Evolutionary conservation across 1,140 invertebrate genomes (phyloP), one percentile per base, ranked within the genome.

Genomic region (Harlomillsia oculata): DNA sequence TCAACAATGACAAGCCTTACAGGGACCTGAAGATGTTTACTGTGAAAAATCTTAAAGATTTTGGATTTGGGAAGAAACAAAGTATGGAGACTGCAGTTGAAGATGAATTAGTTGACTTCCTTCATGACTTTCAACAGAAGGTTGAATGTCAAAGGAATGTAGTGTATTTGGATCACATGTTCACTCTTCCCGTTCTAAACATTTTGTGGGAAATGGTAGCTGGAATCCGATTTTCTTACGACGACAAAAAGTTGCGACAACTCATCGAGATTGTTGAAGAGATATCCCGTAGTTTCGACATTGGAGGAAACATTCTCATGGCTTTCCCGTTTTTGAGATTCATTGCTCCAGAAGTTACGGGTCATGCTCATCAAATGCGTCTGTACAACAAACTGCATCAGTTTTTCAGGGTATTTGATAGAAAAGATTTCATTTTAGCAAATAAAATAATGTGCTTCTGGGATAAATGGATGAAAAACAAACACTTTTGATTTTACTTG

Each of bases 301-400:
- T 65, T 26, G 60, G 56, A 32, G 60, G 57, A 23, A 62, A 65
- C 36, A 65, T 65, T 46, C 28, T 62, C 14, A 62, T 62, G 60
- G 64, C 64, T n/a, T 65, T 60, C 59, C 60, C 64, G n/a, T 60
- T 60, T 34, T 43, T 65, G 1, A 40, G 64, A 16, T 57, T 56
- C 44, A 25, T 62, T 50, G 48, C 45, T 46, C 64, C 60, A 2
- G 37, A 57, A 18, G 9, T 62, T 13, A 65, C 64, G 25, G 60
- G 54, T 18, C 59, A 62, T 29, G 52, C 32, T n/a, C 60, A 65
- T 44, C 56, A 65, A 37, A 52, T 59, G 49, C 54, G 37, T 16
- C 34, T 65, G 6, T 61, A 60, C 28, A 39, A 21, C 8, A 53
- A 57, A 44, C 59, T 65, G 14, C 59, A 62, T 34, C 46, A 58